Conservation (phyloP, 1,140 invertebrate genomes). For the Drosophila jambulina region DNA sequence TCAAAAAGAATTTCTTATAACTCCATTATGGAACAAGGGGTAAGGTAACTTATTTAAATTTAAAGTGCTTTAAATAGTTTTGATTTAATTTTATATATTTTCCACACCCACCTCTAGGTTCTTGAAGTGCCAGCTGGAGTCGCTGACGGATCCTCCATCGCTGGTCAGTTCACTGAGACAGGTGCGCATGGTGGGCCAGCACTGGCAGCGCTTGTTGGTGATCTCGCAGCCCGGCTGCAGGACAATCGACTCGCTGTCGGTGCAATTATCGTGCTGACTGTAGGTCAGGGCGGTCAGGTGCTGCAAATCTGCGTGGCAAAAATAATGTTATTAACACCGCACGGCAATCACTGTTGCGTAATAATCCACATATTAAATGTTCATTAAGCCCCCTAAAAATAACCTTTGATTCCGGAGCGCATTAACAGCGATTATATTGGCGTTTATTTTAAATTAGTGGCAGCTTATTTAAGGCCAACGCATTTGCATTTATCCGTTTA, state of each 20-base stretch:
- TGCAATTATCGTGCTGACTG: slow-evolving; percentile 72
- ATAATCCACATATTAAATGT: slow-evolving; percentile 52
- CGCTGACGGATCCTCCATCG: slow-evolving; percentile 60
- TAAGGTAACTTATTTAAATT: neutral
- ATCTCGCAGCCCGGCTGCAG: slow-evolving; percentile 82
- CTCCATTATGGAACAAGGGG: too few species aligned
- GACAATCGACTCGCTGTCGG: slow-evolving; percentile 72
- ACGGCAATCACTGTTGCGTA: neutral
- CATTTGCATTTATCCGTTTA: slow-evolving; percentile 15
- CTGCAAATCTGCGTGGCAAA: slow-evolving; percentile 63
- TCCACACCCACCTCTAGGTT: slow-evolving; percentile 68
- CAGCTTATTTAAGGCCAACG: slow-evolving; percentile 29
- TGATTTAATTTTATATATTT: neutral
- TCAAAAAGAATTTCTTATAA: neutral
- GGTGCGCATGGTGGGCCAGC: slow-evolving; percentile 78
- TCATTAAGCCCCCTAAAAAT: slow-evolving; percentile 37
- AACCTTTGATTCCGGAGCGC: slow-evolving; percentile 22
- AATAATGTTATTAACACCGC: slow-evolving; percentile 22
- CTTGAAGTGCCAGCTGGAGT: slow-evolving; percentile 80
- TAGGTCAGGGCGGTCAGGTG: slow-evolving; percentile 71
- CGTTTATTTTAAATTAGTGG: slow-evolving; percentile 33
- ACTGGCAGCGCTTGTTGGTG: slow-evolving; percentile 83
- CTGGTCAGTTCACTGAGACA: slow-evolving; percentile 69
- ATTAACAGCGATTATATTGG: slow-evolving; percentile 36
- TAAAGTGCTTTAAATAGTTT: too few species aligned